Evolutionary conservation across 2,888 invertebrate genomes (phyloP), one percentile per base, ranked within the genome.

Genomic region (Thecophora atra): DNA sequence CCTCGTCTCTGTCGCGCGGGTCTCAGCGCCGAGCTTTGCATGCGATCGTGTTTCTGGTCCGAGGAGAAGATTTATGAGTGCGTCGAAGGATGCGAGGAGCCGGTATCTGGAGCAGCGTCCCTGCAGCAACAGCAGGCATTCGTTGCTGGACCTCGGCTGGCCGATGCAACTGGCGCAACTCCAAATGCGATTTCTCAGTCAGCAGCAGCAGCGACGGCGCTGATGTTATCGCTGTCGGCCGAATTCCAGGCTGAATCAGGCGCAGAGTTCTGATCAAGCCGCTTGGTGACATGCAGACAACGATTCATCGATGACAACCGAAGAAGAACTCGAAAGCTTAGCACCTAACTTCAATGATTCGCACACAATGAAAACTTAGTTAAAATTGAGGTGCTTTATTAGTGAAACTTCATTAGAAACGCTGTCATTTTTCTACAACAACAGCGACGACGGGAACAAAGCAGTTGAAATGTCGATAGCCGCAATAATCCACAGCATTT

Each of bases 121-220:
- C 37, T 37, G 30, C 54, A 37, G 13, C 26, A 7, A 24, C n/a
- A 60, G 58, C 51, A 30, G 21, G 42, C 30, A 28, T 37, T 13
- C 44, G 47, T n/a, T 15, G 52, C 44, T 66, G 60, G 28, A 37
- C 51, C 30, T 47, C 37, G n/a, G 62, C 63, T 70, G 70, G 62
- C 70, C 62, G 37, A 37, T 37, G 37, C 63, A 70, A 81, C 81
- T 72, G 72, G 42, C 47, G 52, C n/a, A n/a, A 54, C 80, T 80
- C 79, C 79, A 80, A 81, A 81, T 80, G 81, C 56, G n/a, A n/a
- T n/a, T n/a, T n/a, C n/a, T n/a, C n/a, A 68, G 26, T 37, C 58
- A 58, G 17, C 51, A n/a, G 51, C 51, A 60, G 17, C 60, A 65
- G 42, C 68, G 56, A 30, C 54, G 15, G 26, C 47, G 47, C 19